Evolutionary conservation across 2,113 vertebrate genomes (phyloP).

Genomic region (Microtus richardsoni): DNA sequence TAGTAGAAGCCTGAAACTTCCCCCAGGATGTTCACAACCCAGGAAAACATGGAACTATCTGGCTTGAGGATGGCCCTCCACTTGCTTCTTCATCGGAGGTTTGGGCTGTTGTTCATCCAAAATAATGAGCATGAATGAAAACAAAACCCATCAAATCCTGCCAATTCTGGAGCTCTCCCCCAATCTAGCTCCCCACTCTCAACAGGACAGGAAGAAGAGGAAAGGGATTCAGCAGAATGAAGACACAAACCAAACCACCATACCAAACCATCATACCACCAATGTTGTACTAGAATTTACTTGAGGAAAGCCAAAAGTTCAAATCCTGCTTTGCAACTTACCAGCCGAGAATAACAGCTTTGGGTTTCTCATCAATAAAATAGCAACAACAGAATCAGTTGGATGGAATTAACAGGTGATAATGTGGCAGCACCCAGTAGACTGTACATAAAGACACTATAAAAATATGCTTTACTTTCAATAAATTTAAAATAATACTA

Average conservation of each 20-base stretch:
- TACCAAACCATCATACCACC: slow-evolving; percentile 21
- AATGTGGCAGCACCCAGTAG: not conserved
- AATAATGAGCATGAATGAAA: slow-evolving; percentile 43
- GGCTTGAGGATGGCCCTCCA: not conserved
- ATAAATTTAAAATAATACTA: slow-evolving; percentile 34
- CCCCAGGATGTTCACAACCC: not conserved
- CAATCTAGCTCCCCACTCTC: not conserved
- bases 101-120: not conserved
- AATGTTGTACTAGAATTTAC: not conserved
- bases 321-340: slow-evolving; percentile 44
- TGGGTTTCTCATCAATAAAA: slow-evolving; percentile 49
- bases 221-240: not conserved
- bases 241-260: not conserved
- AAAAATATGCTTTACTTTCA: slow-evolving; percentile 20
- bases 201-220: not conserved
- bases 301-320: not conserved
- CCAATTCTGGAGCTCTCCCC: slow-evolving; percentile 20
- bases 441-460: not conserved
- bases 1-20: not conserved
- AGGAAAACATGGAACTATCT: not conserved
- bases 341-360: not conserved
- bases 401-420: slow-evolving; percentile 45
- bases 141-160: slow-evolving; percentile 37
- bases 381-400: not conserved
- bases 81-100: not conserved